Percentiles rank a stretch among this genome's conserved stretches.
phyloP scores from a whole-genome alignment of 2,888 invertebrate genomes.

The Philereme vetulata region DNA sequence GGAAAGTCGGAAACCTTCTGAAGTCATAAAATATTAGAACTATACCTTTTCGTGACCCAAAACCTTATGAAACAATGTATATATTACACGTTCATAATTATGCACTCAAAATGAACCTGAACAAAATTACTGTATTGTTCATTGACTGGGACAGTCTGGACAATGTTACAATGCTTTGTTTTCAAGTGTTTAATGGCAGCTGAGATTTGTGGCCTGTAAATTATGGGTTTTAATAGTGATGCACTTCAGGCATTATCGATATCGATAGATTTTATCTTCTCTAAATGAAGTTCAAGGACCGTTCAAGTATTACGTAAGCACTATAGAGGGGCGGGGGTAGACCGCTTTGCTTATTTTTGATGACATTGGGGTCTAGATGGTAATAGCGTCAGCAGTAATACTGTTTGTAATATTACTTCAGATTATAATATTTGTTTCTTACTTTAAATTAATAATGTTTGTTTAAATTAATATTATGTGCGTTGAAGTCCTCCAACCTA shows the following conservation, averaged over 20 bases:
- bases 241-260: conserved; percentile 26
- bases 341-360: too few species aligned
- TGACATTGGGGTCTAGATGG: too few species aligned
- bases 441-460: too few species aligned
- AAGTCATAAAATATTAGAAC: too few species aligned
- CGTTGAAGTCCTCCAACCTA: too few species aligned
- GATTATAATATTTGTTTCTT: too few species aligned
- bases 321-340: too few species aligned
- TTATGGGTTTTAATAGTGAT: conserved; percentile 60
- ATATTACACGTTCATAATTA: conserved; percentile 24
- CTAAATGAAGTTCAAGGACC: not conserved
- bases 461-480: too few species aligned
- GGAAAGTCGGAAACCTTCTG: too few species aligned
- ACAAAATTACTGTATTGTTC: conserved; percentile 34
- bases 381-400: too few species aligned
- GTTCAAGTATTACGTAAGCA: too few species aligned
- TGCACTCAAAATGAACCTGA: conserved; percentile 23
- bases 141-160: conserved; percentile 40
- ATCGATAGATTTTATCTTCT: not conserved
- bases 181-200: conserved; percentile 65
- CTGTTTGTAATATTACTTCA: too few species aligned
- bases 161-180: conserved; percentile 61
- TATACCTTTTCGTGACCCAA: not conserved
- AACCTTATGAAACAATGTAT: conserved; percentile 19
- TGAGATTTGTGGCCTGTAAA: conserved; percentile 77